phyloP scores from a whole-genome alignment of 2,888 invertebrate species.

The Sarcophaga caerulescens region DNA sequence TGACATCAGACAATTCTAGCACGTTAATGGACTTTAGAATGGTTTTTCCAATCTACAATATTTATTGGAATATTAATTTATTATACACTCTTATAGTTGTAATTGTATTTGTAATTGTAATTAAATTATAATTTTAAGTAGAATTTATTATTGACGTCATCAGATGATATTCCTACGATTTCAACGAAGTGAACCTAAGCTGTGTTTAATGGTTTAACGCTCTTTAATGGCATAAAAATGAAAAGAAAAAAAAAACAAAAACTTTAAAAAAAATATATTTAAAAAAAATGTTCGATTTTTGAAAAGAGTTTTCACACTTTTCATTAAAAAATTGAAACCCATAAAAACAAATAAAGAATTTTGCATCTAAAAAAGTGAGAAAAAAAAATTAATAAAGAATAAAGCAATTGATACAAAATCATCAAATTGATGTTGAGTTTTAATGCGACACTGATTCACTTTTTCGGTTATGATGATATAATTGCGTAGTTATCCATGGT shows the following conservation, averaged over 20 bases:
- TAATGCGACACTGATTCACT: not conserved
- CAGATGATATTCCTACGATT: slow-evolving; percentile 23
- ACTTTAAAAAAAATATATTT: slow-evolving; percentile 21
- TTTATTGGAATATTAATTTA: slow-evolving; percentile 1
- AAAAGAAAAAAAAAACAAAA: slow-evolving; percentile 24
- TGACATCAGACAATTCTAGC: slow-evolving; percentile 30
- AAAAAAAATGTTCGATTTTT: slow-evolving; percentile 39
- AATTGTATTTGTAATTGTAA: not conserved
- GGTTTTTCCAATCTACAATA: slow-evolving; percentile 2
- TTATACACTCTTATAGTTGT: not conserved
- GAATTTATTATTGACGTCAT: slow-evolving; percentile 15
- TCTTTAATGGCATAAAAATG: slow-evolving; percentile 34
- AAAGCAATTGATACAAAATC: slow-evolving; percentile 78
- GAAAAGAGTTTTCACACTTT: slow-evolving; percentile 28
- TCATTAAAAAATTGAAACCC: not conserved
- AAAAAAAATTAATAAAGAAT: slow-evolving; percentile 56
- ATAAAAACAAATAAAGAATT: slow-evolving; percentile 69
- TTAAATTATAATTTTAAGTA: slow-evolving; percentile 40
- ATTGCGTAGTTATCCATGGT: too few species aligned
- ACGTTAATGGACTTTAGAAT: slow-evolving; percentile 42
- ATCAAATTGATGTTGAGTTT: slow-evolving; percentile 69
- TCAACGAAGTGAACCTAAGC: slow-evolving; percentile 47
- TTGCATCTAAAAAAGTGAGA: slow-evolving; percentile 59
- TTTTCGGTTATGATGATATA: not conserved
- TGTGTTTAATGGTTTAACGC: slow-evolving; percentile 50